Evolutionary conservation across 2,113 vertebrate genomes (phyloP), one percentile per base, ranked within the genome.

Genomic region (Vimba vimba): DNA sequence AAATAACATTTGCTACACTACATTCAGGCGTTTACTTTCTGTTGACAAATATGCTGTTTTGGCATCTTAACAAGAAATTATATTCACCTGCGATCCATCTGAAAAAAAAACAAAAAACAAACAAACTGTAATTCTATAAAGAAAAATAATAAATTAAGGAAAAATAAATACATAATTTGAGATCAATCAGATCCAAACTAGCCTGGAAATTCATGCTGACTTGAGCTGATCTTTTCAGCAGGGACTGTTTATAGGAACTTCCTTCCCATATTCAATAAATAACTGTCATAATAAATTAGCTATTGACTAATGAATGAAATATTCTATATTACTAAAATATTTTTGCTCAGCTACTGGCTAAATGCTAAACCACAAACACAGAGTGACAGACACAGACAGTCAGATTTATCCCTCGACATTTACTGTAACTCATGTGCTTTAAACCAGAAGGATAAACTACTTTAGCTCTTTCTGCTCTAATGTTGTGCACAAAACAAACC

Each of bases 1-100:
- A 88, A 80, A 83, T 55, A 83, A 86, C 79, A 86, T 69, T 78
- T 60, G 78, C 71, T 39, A 68, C 39, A 76, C 25, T 12, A 23
- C 36, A 43, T 76, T 71, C 60, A 36, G 25, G 39, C 10, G n/a
- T 43, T 68, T 77, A 78, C 57, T 64, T 82, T 60, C 79, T 80
- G 73, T 30, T 69, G 39, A 62, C 47, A 73, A 12, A 64, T 30
- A 62, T 39, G 76, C 79, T 30, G 25, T 52, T 47, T 33, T 66
- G 23, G 33, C 59, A 59, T n/a, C 57, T 10, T 59, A 59, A 59
- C 57, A 60, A 60, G 0, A 43, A 69, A 39, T 8, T 5, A 4
- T 9, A 43, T 71, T 71, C 9, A 23, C 19, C 68, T 13, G 60
- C 10, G 33, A 9, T 71, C 39, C 19, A 39, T 23, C 47, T 1